Base-by-base conservation (phyloP, 2,113 vertebrate species). In the Geothlypis trichas region DNA sequence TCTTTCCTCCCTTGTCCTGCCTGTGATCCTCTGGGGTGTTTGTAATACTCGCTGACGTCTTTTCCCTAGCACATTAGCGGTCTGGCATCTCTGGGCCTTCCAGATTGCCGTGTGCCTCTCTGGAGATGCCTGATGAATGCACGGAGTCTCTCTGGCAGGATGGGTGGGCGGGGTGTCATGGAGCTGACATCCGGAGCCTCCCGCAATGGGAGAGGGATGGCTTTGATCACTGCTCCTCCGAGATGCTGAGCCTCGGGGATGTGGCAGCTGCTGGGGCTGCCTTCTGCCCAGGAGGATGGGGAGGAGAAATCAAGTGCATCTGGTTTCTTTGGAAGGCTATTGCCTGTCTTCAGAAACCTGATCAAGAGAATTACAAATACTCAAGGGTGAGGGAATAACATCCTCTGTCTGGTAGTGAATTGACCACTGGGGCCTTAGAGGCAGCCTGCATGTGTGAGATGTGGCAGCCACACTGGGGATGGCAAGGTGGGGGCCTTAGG, bases 51-150 rank as follows among this genome's bases (percentile, higher is more conserved):
- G 12, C 76, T 97, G 94, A 84, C 30, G 13, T 97, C 94, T 90
- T 86, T 88, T 87, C 86, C 65, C 73, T 61, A 67, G 80, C 69
- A 90, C 83, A 78, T 95, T 90, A 94, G 58, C 12, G 31, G 90
- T 94, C 84, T 94, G 94, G 95, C 96, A 73, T 97, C 94, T 93
- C 94, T 78, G 88, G 85, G 90, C 88, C 82, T 95, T 94, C 90
- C 95, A 93, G 95, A 95, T 97, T 90, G 94, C 90, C 12, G 2
- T 90, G 93, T 91, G 87, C 87, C 90, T 95, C 94, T 90, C 95
- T 92, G 73, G 96, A 95, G 94, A 88, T 93, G 95, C 93, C 65
- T 95, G 91, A 84, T 89, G 92, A 95, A 92, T 92, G 89, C 91
- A 89, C 68, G 15, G 72, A 95, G 93, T 86, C 95, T 95, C 88